Percentiles rank a stretch among this genome's conserved stretches.
These are phyloP conservation scores for Nibea albiflora DNA, from an alignment of 2,113 vertebrate species.

Conservation along the genomic window DNA sequence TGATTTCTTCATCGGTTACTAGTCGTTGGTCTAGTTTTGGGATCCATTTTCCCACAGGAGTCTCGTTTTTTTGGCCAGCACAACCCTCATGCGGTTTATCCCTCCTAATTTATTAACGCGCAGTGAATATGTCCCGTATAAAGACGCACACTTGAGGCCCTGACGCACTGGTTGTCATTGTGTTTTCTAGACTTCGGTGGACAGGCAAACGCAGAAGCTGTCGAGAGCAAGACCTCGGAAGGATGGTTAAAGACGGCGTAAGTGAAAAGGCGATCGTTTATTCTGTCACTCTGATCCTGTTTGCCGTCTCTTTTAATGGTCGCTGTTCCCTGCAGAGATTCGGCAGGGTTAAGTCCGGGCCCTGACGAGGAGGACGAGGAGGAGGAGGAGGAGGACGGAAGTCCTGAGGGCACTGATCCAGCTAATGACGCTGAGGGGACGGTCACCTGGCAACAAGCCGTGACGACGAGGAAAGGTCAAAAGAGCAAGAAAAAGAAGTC, in stretches of 20 bases:
- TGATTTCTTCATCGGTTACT: too few species aligned
- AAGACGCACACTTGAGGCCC: background rate
- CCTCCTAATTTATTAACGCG: background rate
- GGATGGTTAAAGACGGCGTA: constrained; percentile 81
- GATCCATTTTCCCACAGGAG: too few species aligned
- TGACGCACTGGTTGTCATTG: background rate
- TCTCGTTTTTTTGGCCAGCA: too few species aligned
- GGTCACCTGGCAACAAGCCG: constrained; percentile 76
- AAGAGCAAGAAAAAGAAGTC: constrained; percentile 89
- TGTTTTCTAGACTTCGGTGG: constrained; percentile 36
- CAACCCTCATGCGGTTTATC: too few species aligned
- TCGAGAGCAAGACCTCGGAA: constrained; percentile 77
- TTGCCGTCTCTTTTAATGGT: background rate
- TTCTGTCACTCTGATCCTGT: background rate
- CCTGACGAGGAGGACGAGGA: constrained; percentile 70
- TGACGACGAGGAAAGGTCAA: constrained; percentile 83
- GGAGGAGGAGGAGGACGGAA: constrained; percentile 37
- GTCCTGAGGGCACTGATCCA: constrained; percentile 78
- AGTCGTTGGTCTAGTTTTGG: background rate
- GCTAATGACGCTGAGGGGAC: constrained; percentile 63
- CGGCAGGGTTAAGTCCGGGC: constrained; percentile 82
- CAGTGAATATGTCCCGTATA: too few species aligned
- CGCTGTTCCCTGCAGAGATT: constrained; percentile 59
- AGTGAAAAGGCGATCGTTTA: constrained; percentile 25
- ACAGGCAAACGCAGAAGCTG: constrained; percentile 56